Evolutionary conservation across 2,113 vertebrate species (phyloP).

Genomic region (Cathartes aura): DNA sequence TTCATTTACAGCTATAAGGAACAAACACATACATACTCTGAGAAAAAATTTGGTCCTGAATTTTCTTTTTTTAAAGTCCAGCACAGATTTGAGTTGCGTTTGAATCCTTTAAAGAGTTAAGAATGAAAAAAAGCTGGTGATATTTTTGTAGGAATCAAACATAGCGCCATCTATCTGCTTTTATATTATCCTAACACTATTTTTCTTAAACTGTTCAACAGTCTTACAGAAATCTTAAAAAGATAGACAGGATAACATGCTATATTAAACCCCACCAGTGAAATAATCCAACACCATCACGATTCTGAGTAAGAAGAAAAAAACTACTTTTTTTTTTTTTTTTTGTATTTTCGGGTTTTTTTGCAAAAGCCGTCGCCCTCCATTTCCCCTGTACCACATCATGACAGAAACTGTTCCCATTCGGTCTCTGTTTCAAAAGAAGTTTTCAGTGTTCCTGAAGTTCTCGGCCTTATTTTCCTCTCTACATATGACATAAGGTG

Average conservation of each 20-base stretch:
- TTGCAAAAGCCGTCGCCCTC: conserved; percentile 70
- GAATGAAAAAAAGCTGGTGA: conserved; percentile 98
- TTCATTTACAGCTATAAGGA: conserved; percentile 86
- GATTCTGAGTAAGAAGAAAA: conserved; percentile 90
- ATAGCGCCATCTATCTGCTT: conserved; percentile 96
- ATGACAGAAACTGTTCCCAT: conserved; percentile 78
- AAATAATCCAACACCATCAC: conserved; percentile 89
- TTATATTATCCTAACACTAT: conserved; percentile 95
- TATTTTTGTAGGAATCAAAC: conserved; percentile 94
- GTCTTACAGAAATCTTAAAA: conserved; percentile 95
- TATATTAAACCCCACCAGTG: conserved; percentile 91
- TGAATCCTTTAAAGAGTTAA: conserved; percentile 97
- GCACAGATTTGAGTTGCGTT: conserved; percentile 99
- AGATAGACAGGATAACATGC: conserved; percentile 96
- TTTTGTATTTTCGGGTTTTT: conserved; percentile 52
- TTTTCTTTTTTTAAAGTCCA: conserved; percentile 89
- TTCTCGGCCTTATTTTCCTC: conserved; percentile 74
- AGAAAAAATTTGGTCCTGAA: conserved; percentile 98
- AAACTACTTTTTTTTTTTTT: conserved; percentile 52
- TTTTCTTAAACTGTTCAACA: conserved; percentile 88
- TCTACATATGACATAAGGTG: conserved; percentile 76
- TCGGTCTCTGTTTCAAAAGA: conserved; percentile 62
- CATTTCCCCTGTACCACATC: conserved; percentile 82
- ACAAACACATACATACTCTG: conserved; percentile 87
- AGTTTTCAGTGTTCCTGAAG: conserved; percentile 78